A percentile compares a stretch with the other conserved stretches of the same genome.
phyloP scores from a whole-genome alignment of 2,113 vertebrate species.

The Nycticebus coucang region DNA sequence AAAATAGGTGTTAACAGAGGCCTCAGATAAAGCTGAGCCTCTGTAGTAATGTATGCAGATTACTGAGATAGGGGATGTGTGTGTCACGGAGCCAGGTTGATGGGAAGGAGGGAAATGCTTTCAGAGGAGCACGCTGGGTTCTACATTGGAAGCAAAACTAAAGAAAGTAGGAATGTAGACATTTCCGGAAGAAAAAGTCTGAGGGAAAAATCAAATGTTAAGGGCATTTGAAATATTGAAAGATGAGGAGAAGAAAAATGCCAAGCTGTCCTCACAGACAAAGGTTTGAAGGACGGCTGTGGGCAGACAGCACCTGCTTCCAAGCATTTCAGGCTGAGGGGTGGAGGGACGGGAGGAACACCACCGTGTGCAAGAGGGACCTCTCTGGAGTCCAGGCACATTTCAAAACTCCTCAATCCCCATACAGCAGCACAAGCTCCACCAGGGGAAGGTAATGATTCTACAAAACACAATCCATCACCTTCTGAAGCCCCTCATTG shows the following conservation, averaged over 20 bases:
- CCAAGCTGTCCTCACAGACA: constrained; percentile 46
- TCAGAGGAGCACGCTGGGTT: constrained; percentile 60
- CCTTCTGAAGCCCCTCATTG: constrained; percentile 55
- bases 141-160: constrained; percentile 61
- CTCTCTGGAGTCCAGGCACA: constrained; percentile 6
- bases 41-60: constrained; percentile 71
- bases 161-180: constrained; percentile 60
- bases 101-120: constrained; percentile 71
- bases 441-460: constrained; percentile 18
- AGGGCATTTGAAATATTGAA: constrained; percentile 70
- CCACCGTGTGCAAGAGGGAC: background rate
- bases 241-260: constrained; percentile 64
- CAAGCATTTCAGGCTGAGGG: background rate
- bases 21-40: constrained; percentile 63
- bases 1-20: constrained; percentile 19
- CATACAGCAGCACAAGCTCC: background rate
- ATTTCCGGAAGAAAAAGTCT: background rate
- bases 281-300: constrained; percentile 43
- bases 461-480: constrained; percentile 52
- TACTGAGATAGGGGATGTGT: constrained; percentile 41
- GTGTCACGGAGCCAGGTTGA: constrained; percentile 71
- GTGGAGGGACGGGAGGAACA: background rate
- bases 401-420: background rate
- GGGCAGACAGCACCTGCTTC: background rate
- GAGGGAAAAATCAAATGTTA: constrained; percentile 67